A percentile compares a stretch with the other conserved stretches of the same genome.
phyloP scores from a whole-genome alignment of 2,888 invertebrate species.

The Pyrrhosoma nymphula region DNA sequence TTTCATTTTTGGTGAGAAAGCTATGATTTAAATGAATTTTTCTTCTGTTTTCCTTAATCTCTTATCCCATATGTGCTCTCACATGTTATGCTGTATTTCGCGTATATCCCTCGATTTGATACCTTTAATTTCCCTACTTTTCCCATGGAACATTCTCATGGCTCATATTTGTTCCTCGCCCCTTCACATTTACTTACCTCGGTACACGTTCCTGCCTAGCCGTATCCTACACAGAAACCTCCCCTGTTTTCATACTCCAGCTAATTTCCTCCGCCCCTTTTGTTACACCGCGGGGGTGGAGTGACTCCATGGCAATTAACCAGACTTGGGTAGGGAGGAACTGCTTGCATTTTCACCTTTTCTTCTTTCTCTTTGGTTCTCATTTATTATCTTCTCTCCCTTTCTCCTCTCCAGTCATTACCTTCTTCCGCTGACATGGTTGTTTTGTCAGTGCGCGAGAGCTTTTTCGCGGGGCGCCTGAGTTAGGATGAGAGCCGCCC shows the following conservation, averaged over 20 bases:
- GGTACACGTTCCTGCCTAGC: not conserved
- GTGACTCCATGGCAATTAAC: not conserved
- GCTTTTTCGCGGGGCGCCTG: not conserved
- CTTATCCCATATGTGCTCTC: not conserved
- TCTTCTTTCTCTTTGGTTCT: not conserved
- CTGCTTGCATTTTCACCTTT: not conserved
- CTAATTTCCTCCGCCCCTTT: not conserved
- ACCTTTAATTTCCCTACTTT: not conserved
- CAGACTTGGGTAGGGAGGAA: not conserved
- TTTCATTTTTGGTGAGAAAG: not conserved
- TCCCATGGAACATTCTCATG: not conserved
- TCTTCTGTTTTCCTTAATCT: not conserved
- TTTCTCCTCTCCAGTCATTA: not conserved
- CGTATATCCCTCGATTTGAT: not conserved
- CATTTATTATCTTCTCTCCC: not conserved
- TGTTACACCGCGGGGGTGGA: not conserved
- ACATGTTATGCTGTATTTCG: too few species aligned
- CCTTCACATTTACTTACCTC: not conserved
- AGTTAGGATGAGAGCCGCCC: not conserved
- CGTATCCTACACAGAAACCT: not conserved
- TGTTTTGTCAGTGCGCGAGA: not conserved
- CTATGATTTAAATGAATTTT: not conserved
- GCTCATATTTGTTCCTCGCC: not conserved
- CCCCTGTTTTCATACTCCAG: not conserved
- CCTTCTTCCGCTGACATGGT: not conserved